These are phyloP conservation scores for Cottoperca gobio DNA, from an alignment of 2,797 vertebrate species.

Conservation along the genomic window DNA sequence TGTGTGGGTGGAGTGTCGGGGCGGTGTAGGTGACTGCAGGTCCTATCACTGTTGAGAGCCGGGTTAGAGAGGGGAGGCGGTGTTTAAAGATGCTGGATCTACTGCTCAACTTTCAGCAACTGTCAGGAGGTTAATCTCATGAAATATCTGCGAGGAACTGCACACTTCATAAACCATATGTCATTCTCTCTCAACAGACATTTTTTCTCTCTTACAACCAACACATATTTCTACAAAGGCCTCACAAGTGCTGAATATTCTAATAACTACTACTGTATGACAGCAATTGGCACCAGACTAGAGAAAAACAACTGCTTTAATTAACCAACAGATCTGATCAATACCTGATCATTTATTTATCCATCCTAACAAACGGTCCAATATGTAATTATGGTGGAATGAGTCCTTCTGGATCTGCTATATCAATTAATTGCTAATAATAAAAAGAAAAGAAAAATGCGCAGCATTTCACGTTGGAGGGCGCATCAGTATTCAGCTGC, in stretches of 20 bases:
- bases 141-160: slow-evolving; percentile 45
- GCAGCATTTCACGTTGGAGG: slow-evolving; percentile 20
- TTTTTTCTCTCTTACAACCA: slow-evolving; percentile 8
- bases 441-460: slow-evolving; percentile 22
- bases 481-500: slow-evolving; percentile 68
- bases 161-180: slow-evolving; percentile 42
- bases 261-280: not conserved
- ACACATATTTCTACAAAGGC: slow-evolving; percentile 10
- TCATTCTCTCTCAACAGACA: slow-evolving; percentile 13
- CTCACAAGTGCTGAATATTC: not conserved
- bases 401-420: slow-evolving; percentile 26
- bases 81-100: slow-evolving; percentile 41
- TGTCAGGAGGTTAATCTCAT: slow-evolving; percentile 64
- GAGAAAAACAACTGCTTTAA: slow-evolving; percentile 18
- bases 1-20: slow-evolving; percentile 58
- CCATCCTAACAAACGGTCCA: slow-evolving; percentile 8
- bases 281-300: slow-evolving; percentile 1
- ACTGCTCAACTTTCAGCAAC: slow-evolving; percentile 51
- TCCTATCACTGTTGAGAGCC: slow-evolving; percentile 47
- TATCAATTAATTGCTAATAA: slow-evolving; percentile 51
- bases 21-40: slow-evolving; percentile 49
- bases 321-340: slow-evolving; percentile 29
- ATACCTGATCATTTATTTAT: slow-evolving; percentile 29
- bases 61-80: slow-evolving; percentile 15
- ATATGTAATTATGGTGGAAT: slow-evolving; percentile 2